Percentiles rank a stretch among this genome's conserved stretches.
Evolutionary conservation across 2,113 vertebrate species (phyloP).

Genomic region (Turnix velox): DNA sequence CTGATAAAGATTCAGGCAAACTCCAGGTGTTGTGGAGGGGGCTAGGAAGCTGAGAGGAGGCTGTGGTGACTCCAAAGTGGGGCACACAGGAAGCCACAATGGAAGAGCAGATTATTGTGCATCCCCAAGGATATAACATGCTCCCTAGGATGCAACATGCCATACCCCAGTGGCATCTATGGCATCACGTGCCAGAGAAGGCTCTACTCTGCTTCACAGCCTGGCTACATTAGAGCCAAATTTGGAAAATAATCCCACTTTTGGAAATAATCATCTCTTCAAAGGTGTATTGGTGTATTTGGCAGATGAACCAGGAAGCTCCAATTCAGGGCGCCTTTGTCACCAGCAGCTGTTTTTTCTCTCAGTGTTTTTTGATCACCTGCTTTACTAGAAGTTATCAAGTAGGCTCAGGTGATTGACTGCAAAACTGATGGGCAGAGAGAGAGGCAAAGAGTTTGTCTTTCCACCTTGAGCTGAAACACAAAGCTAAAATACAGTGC

Average conservation of each 20-base stretch:
- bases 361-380: too few species aligned
- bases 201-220: fast-evolving
- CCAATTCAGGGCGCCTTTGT: fast-evolving
- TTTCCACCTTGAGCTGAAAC: too few species aligned
- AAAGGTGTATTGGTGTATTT: background rate
- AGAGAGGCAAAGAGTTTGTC: too few species aligned
- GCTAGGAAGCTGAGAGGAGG: background rate
- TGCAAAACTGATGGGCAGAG: too few species aligned
- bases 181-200: background rate
- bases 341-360: too few species aligned
- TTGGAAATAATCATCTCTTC: background rate
- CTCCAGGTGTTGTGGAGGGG: fast-evolving
- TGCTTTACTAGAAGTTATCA: too few species aligned
- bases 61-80: background rate
- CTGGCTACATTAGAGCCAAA: background rate
- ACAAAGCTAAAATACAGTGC: too few species aligned
- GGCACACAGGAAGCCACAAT: fast-evolving
- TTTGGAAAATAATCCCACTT: background rate
- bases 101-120: background rate
- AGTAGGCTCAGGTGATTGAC: too few species aligned
- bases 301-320: background rate
- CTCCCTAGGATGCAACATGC: background rate
- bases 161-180: background rate
- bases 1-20: background rate
- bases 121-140: fast-evolving